Evolutionary conservation across 2,888 invertebrate species (phyloP), one percentile per base, ranked within the genome.

Genomic region (Heliconius aoede): DNA sequence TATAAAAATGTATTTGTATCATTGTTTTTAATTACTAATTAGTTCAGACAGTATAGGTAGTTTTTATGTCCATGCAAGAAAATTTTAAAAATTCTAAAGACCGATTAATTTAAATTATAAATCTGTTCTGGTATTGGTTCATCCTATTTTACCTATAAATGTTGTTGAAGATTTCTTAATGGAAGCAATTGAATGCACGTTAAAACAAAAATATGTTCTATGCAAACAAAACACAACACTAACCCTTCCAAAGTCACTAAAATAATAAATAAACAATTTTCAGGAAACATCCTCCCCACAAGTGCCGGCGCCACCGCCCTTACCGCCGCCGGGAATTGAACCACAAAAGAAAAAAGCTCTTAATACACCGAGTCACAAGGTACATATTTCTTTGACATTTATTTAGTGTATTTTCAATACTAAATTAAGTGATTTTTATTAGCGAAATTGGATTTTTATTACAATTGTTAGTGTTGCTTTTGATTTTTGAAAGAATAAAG

Each of bases 311-410:
- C 94, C 95, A 3, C 95, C 94, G 3, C 94, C 94, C 11, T 81
- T 87, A 72, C 92, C 91, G 32, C 92, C 94, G 67, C 87, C 86
- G 77, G 90, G 88, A 88, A 89, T 88, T 90, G 95, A 89, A 85
- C 95, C 95, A 76, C 95, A 95, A 86, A 95, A 95, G 90, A 97
- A 97, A 88, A 97, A 97, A 86, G 95, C 96, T 1, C 92, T 97
- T 30, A 97, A 97, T 86, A 97, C 97, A 0, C 97, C 97, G 2
- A 96, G 97, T 81, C 96, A 96, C 87, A 96, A 95, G 91, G 95
- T 81, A 76, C 18, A 73, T 18, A 72, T 76, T 79, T 11, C 36
- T 26, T 36, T 76, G 13, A 15, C 15, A 62, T 13, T 1, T 36
- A 73, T 28, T 76, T 62, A 11, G n/a, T 58, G 30, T 26, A 24